Evolutionary conservation across 2,797 vertebrate genomes (phyloP).

Genomic region (Mormyrus proboscirostris): DNA sequence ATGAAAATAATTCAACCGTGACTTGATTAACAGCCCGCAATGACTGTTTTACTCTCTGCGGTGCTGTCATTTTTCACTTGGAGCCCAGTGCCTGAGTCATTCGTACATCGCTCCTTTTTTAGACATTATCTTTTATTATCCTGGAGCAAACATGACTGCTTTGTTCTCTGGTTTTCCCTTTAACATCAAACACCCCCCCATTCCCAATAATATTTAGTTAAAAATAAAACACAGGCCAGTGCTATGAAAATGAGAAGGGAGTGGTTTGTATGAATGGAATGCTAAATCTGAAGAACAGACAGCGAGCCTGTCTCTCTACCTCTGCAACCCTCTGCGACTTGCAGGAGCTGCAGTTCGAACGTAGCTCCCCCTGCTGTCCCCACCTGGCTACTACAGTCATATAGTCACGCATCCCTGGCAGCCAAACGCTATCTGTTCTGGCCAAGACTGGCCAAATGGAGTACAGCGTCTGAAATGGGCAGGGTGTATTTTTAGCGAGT

Average conservation of each 20-base stretch:
- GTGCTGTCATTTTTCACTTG: not conserved
- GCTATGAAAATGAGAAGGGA: slow-evolving; percentile 21
- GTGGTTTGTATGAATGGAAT: slow-evolving; percentile 27
- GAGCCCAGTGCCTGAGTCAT: not conserved
- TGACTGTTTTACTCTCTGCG: not conserved
- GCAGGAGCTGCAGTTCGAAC: slow-evolving; percentile 10
- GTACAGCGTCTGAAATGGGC: slow-evolving; percentile 22
- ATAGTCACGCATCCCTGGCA: not conserved
- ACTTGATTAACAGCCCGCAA: slow-evolving; percentile 1
- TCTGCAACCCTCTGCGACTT: not conserved
- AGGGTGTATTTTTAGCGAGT: slow-evolving; percentile 35
- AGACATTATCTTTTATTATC: slow-evolving; percentile 8
- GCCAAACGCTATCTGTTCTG: not conserved
- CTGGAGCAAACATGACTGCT: slow-evolving; percentile 9
- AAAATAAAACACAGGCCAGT: slow-evolving; percentile 21
- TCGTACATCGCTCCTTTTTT: not conserved
- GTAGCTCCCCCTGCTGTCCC: slow-evolving; percentile 28
- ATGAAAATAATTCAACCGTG: not conserved
- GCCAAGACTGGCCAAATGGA: slow-evolving; percentile 15
- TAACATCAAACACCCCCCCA: slow-evolving; percentile 16
- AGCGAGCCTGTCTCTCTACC: not conserved
- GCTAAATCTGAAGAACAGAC: slow-evolving; percentile 32
- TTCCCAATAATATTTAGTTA: slow-evolving; percentile 15
- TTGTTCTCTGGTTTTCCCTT: slow-evolving; percentile 17
- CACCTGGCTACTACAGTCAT: not conserved